Evolutionary conservation across 2,113 vertebrate genomes (phyloP), one percentile per base, ranked within the genome.

Genomic region (Dinomys branickii): DNA sequence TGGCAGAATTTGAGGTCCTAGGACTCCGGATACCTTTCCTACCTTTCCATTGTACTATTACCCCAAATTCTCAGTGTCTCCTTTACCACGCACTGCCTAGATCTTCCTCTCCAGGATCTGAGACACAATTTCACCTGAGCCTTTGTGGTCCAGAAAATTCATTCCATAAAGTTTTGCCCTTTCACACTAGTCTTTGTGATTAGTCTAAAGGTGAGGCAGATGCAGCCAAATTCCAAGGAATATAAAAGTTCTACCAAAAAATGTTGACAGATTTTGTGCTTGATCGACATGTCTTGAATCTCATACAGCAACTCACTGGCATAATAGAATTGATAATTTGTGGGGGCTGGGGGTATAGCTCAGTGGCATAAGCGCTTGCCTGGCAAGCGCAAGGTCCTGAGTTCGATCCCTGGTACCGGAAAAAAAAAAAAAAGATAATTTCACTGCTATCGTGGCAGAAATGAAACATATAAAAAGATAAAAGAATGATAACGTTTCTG

Each of bases 201-300:
- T 82, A 69, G 88, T 69, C 81, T 77, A 85, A 96, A 91, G 33
- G 75, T 63, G 44, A 96, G 47, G 12, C n/a, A 77, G 44, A 85
- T 52, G 75, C 41, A 58, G 59, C 84, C 87, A 81, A 94, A 93
- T 96, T 86, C 41, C 28, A 91, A 71, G 52, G n/a, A 91, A 85
- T 56, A 65, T 61, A 78, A 96, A 93, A 91, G 52, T 86, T 59
- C 44, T 82, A 85, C 38, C 84, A 85, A 96, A 93, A 94, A 94
- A 61, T 90, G 50, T 65, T 75, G 71, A 84, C 24, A 95, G 63
- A 59, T 67, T 33, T 56, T 85, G 16, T 94, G 56, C 82, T 94
- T 26, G 77, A 90, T 81, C 77, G 92, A 88, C 56, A 63, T 88
- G 69, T 63, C 63, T 63, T 85, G 24, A 69, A 88, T 88, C 41